Base-by-base conservation (phyloP, 2,888 invertebrate genomes). In the Lumbricus terrestris region DNA sequence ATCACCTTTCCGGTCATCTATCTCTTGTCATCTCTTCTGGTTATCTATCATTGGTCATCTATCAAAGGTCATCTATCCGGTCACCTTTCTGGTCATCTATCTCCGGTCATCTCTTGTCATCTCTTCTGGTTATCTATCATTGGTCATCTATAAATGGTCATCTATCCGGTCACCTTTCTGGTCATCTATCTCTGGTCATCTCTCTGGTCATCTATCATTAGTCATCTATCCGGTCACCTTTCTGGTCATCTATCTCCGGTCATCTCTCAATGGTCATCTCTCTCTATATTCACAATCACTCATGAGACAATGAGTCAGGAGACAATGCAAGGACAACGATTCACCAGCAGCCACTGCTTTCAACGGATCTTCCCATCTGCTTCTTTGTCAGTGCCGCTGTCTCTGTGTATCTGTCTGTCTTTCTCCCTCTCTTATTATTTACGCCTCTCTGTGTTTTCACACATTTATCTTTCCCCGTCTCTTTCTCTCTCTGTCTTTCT, bases 381-480 rank as follows among this genome's bases (percentile, higher is more conserved):
- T n/a, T 47, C 23, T 47, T 4, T 47, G 47, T 23, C 47, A 23
- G 20, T 89, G 38, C 54, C 34, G 15, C 11, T 34, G 38, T 34
- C 5, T 89, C 34, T 89, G 11, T 89, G n/a, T 89, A 35, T 35
- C 35, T 89, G 69, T 89, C 29, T n/a, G n/a, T n/a, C n/a, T n/a
- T n/a, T n/a, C n/a, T n/a, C n/a, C 33, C 82, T 82, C 82, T 82
- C 82, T 82, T 33, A 5, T 8, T 33, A n/a, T 82, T 18, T 16
- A 29, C 82, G 4, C 15, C 23, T 89, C 89, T 35, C 47, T 13
- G 15, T 54, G 34, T 47, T 33, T 89, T 35, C 13, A n/a, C n/a
- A n/a, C n/a, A n/a, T 13, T 47, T n/a, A n/a, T n/a, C n/a, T 6
- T 8, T 82, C 82, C 16, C 11, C 16, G 8, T 82, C 82, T 82